These are phyloP conservation scores for Volucella inanis DNA, from an alignment of 2,888 invertebrate species.

Conservation along the genomic window DNA sequence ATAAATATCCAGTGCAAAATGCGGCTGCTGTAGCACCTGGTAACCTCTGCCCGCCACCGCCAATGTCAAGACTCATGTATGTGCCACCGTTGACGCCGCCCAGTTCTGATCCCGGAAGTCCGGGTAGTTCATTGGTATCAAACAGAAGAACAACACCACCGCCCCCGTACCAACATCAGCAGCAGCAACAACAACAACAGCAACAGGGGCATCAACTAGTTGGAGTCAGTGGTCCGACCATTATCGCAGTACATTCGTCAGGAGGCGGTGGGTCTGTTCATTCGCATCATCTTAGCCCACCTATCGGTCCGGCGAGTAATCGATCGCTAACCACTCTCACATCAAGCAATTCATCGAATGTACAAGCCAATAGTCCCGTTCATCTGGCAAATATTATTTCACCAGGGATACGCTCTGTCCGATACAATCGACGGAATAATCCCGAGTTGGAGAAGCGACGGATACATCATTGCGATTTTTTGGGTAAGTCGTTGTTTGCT, in stretches of 20 bases:
- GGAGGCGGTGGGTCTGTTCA: slow-evolving; percentile 40
- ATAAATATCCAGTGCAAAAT: slow-evolving; percentile 78
- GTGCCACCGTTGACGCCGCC: slow-evolving; percentile 94
- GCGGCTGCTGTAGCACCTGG: slow-evolving; percentile 62
- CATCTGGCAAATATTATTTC: slow-evolving; percentile 81
- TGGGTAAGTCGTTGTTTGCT: slow-evolving; percentile 86
- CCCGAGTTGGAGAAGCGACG: slow-evolving; percentile 97
- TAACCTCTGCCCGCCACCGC: slow-evolving; percentile 71
- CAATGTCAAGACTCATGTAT: slow-evolving; percentile 87
- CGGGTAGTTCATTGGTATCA: slow-evolving; percentile 88
- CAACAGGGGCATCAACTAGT: slow-evolving; percentile 79
- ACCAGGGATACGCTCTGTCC: slow-evolving; percentile 83
- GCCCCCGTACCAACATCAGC: slow-evolving; percentile 80
- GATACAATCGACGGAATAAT: slow-evolving; percentile 97
- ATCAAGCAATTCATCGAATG: slow-evolving; percentile 63
- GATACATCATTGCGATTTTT: slow-evolving; percentile 98
- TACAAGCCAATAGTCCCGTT: slow-evolving; percentile 79
- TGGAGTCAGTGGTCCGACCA: slow-evolving; percentile 79
- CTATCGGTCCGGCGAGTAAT: slow-evolving; percentile 62
- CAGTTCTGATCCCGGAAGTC: slow-evolving; percentile 93
- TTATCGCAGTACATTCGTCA: slow-evolving; percentile 77
- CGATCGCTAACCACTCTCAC: slow-evolving; percentile 77
- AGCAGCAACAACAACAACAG: slow-evolving; percentile 75
- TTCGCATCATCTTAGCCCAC: slow-evolving; percentile 76
- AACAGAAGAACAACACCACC: slow-evolving; percentile 82